Percentiles rank a stretch among this genome's conserved stretches.
phyloP scores from a whole-genome alignment of 2,113 vertebrate species.

The Melierax canorus region DNA sequence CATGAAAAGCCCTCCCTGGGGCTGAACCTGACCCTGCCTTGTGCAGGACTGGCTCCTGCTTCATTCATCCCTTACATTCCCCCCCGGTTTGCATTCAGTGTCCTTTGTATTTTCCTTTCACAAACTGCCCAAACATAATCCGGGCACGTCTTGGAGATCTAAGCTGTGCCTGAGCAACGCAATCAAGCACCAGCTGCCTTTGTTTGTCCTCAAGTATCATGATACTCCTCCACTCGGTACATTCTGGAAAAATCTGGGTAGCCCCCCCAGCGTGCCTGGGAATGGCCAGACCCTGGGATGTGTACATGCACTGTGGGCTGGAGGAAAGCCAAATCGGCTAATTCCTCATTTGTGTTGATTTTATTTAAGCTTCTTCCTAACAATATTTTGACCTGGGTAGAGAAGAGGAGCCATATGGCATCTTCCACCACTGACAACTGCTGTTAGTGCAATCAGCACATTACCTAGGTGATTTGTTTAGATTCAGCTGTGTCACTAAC shows the following conservation, averaged over 20 bases:
- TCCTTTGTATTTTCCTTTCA: not conserved
- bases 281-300: not conserved
- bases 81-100: fast-evolving
- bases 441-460: not conserved
- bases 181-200: not conserved
- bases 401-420: slow-evolving; percentile 37
- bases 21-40: not conserved
- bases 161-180: not conserved
- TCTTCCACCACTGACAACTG: not conserved
- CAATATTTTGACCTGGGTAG: slow-evolving; percentile 20
- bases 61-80: fast-evolving
- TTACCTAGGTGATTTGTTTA: slow-evolving; percentile 13
- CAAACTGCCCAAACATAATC: not conserved
- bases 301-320: not conserved
- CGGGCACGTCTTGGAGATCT: not conserved
- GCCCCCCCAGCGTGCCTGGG: not conserved
- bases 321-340: not conserved
- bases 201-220: not conserved
- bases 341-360: not conserved
- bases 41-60: not conserved
- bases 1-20: not conserved
- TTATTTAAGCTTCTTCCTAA: slow-evolving; percentile 6
- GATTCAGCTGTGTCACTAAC: not conserved
- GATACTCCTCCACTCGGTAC: not conserved
- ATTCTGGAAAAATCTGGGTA: not conserved